Base-by-base conservation (phyloP, 2,888 invertebrate genomes). In the Euplexia lucipara region DNA sequence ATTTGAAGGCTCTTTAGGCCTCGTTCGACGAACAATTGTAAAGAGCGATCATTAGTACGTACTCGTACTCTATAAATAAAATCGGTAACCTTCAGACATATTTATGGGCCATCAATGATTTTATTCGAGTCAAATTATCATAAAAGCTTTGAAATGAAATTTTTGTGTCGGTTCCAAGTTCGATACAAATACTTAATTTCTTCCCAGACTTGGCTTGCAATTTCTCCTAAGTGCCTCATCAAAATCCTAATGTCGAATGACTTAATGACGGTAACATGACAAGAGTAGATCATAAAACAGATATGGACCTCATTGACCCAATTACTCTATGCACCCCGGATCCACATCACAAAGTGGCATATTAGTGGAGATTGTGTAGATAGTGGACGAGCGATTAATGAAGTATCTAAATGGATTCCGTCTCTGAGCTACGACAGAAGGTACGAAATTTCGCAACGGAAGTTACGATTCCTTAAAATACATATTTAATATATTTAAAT, bases 311-410 rank as follows among this genome's bases (percentile, higher is more conserved):
- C 59, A 65, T 49, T 62, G 70, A 76, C 61, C 75, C 45, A 78
- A 78, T 76, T 69, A 65, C 54, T 62, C 39, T 34, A 47, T 78
- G 61, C 75, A 78, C 32, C 52, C 45, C 58, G 62, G 69, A 70
- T 76, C 60, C 51, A 61, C 58, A 59, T 58, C 65, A 78, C 65
- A 70, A 76, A 79, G 70, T 63, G 75, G 59, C 42, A 42, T 59
- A 49, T 61, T 65, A 70, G 34, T 45, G 30, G 14, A 52, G 45
- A 42, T 49, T 59, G 37, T 57, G 35, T 22, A 18, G 47, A 39
- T 37, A 37, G 4, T 51, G 39, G 14, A 34, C 32, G 39, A 59
- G 70, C 37, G 70, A 61, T 70, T 59, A 67, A 51, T 45, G 20
- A 26, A 56, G 20, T 42, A 18, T 5, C 26, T 26, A 47, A 12